Base-by-base conservation (phyloP, 2,113 vertebrate species). In the Apistogramma diplotaenia region DNA sequence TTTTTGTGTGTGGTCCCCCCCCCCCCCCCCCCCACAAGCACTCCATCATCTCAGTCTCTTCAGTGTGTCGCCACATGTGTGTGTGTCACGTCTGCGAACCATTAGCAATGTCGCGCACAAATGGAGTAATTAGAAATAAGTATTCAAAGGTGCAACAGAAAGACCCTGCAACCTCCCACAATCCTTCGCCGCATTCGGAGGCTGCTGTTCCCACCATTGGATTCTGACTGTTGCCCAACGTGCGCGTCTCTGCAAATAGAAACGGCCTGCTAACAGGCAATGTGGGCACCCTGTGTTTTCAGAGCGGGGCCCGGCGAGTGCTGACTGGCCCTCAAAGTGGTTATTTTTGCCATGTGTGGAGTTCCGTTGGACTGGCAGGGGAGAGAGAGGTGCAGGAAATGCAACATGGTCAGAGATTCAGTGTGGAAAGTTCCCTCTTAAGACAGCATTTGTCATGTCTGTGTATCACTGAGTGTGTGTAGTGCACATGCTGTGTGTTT, bases 51-150 rank as follows among this genome's bases (percentile, higher is more conserved):
- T 73, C 84, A 21, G 85, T 74, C 70, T 75, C 84, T 70, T 76
- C 82, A 4, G 77, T 61, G 40, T 15, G 74, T 79, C 67, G 70
- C 85, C 73, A 78, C 89, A 78, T 91, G 87, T 89, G 89, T 86
- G 85, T 83, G 89, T 86, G 85, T 83, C 65, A 54, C 55, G 93
- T 83, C 93, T 95, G 94, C 59, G 33, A 92, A 76, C 94, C 85
- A 94, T 94, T 95, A 94, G 86, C 79, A 57, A 78, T 25, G 81
- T 84, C 19, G 78, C 86, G 87, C 86, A 84, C 88, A 92, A 90
- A 90, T 78, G 86, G 79, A 89, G 86, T 93, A 89, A 95, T 95
- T 95, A 94, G 85, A 86, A 91, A 82, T 94, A 95, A 95, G 91
- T 93, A 93, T 92, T 94, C 87, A 93, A 95, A 94, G 94, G 93